A percentile compares a stretch with the other conserved stretches of the same genome.
phyloP scores from a whole-genome alignment of 1,140 invertebrate genomes.

The Pseudobourletiella spinata region DNA sequence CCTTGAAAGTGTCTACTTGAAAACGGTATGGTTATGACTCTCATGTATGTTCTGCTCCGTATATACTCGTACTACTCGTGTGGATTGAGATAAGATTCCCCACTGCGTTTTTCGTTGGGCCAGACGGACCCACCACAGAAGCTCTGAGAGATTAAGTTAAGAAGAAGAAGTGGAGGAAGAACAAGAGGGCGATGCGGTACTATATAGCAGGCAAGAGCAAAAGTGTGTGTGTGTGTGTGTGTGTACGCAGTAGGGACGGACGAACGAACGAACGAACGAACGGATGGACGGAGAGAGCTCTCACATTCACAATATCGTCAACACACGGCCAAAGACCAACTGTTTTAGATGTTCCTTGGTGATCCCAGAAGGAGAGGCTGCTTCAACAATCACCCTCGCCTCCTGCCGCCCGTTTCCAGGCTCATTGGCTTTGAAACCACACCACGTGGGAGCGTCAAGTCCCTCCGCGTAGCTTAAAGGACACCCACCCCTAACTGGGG shows the following conservation, averaged over 20 bases:
- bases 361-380: constrained; percentile 6
- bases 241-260: too few relatives aligned
- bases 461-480: background rate
- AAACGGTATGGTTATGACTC: background rate
- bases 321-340: constrained; percentile 26
- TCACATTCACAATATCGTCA: constrained; percentile 14
- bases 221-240: too few relatives aligned
- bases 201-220: too few relatives aligned
- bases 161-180: background rate
- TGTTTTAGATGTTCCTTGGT: constrained; percentile 7
- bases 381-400: constrained; percentile 34
- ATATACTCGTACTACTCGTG: constrained; percentile 7
- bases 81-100: constrained; percentile 27
- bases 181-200: too few relatives aligned
- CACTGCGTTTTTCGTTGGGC: constrained; percentile 23
- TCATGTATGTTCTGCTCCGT: background rate
- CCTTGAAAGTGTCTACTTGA: constrained; percentile 22
- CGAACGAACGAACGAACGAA: too few relatives aligned
- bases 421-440: constrained; percentile 6
- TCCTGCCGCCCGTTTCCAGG: constrained; percentile 28
- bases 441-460: constrained; percentile 5
- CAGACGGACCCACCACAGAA: constrained; percentile 29
- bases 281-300: background rate
- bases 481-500: constrained; percentile 4
- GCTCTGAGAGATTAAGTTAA: constrained; percentile 15